Base-by-base conservation (phyloP, 1,140 invertebrate genomes). In the Hylaeus volcanicus region DNA sequence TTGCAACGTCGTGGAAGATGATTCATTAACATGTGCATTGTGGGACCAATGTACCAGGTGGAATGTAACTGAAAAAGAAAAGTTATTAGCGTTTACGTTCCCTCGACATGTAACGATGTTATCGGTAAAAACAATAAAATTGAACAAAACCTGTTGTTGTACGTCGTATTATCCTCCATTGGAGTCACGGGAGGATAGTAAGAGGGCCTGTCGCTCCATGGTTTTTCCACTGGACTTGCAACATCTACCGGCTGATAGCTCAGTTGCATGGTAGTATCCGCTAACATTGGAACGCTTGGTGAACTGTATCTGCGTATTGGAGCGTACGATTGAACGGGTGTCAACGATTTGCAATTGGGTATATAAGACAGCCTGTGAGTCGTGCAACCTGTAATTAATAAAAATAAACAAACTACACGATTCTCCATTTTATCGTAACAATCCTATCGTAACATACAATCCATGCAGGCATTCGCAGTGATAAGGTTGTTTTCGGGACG, bases 201-300 rank as follows among this genome's bases (percentile, higher is more conserved):
- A 6, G 68, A 3, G 6, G 14, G 3, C 15, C 76, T 86, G 6
- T 66, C 71, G 6, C 75, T 75, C 89, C 89, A 92, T 14, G 88
- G 81, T 74, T 89, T 92, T 12, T 89, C 82, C 6, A 85, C 53
- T 51, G 78, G 83, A 39, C 82, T 65, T 4, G 74, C 39, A 2
- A 66, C 37, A 39, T 88, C 86, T 2, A 92, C 86, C 0, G 90
- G 91, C 41, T 92, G 91, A 78, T 93, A 93, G 81, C 92, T 93
- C 43, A 92, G 72, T 53, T 84, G 88, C 88, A 92, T 91, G 5
- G 83, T 89, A 1, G 91, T 93, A 80, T 93, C 90, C 85, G 90
- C 89, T 79, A 95, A 94, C 91, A 96, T 93, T 2, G 94, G 94
- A 5, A 94, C 91, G 63, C 93, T 92, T 0, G 94, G 90, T 55